phyloP scores from a whole-genome alignment of 2,888 invertebrate species.

The Eupithecia pulchellata region DNA sequence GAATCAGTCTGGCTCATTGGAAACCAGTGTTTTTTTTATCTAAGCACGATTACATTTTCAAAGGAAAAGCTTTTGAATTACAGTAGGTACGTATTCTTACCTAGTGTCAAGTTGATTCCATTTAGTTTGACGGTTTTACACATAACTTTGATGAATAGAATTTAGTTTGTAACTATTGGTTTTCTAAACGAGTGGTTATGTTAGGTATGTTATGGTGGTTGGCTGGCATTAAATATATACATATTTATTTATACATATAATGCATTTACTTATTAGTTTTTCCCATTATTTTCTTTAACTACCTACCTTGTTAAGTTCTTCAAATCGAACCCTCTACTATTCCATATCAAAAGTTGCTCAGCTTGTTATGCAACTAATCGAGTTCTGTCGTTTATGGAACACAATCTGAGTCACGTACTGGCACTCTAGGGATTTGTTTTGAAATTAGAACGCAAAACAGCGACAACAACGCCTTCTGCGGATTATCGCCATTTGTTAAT shows the following conservation, averaged over 20 bases:
- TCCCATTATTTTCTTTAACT: not conserved
- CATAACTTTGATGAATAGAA: not conserved
- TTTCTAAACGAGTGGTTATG: not conserved
- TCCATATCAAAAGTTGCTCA: constrained; percentile 36
- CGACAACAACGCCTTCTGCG: constrained; percentile 76
- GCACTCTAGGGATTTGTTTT: constrained; percentile 78
- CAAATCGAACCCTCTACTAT: constrained; percentile 3
- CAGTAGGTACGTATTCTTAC: not conserved
- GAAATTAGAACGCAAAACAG: constrained; percentile 79
- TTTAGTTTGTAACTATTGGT: not conserved
- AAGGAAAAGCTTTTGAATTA: not conserved
- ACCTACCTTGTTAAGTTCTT: constrained; percentile 3
- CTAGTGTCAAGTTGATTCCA: not conserved
- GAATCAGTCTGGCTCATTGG: not conserved
- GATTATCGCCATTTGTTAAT: constrained; percentile 78
- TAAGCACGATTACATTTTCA: not conserved
- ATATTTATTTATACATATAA: not conserved
- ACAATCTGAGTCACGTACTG: constrained; percentile 83
- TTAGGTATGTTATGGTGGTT: not conserved
- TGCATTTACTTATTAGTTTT: not conserved
- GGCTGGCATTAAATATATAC: too few species aligned
- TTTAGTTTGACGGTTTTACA: not conserved
- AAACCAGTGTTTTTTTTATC: constrained; percentile 2
- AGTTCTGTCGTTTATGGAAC: constrained; percentile 74
- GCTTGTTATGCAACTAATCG: constrained; percentile 64